Percentiles rank a stretch among this genome's conserved stretches.
Evolutionary conservation across 2,797 vertebrate species (phyloP).

Genomic region (Tadarida brasiliensis): DNA sequence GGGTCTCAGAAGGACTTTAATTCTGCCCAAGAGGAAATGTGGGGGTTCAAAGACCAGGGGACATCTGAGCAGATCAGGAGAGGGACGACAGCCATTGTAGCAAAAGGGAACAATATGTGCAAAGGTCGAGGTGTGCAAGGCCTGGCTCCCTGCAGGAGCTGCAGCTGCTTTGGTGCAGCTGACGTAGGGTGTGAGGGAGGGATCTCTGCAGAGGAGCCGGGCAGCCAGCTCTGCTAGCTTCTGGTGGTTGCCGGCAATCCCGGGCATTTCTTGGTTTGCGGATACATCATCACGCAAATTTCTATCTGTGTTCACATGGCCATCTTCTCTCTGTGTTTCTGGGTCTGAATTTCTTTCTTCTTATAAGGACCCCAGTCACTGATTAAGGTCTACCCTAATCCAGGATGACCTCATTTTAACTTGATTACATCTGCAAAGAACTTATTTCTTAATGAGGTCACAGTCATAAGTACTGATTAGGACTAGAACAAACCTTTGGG

Average conservation of each 20-base stretch:
- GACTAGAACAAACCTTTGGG: not conserved
- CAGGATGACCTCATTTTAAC: not conserved
- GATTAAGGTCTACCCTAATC: not conserved
- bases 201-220: not conserved
- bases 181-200: not conserved
- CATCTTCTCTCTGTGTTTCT: not conserved
- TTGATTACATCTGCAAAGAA: not conserved
- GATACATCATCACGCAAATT: not conserved
- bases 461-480: not conserved
- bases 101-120: not conserved
- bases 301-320: not conserved
- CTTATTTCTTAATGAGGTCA: not conserved
- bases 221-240: not conserved
- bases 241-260: not conserved
- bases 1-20: not conserved
- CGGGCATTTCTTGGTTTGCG: not conserved
- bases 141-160: not conserved
- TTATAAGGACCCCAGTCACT: not conserved
- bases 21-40: not conserved
- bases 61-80: not conserved
- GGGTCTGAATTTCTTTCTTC: not conserved
- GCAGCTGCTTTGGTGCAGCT: not conserved
- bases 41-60: not conserved
- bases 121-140: not conserved
- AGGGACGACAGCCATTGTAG: not conserved